phyloP scores from a whole-genome alignment of 1,140 invertebrate species.

The Stratiolaelaps scimitus region DNA sequence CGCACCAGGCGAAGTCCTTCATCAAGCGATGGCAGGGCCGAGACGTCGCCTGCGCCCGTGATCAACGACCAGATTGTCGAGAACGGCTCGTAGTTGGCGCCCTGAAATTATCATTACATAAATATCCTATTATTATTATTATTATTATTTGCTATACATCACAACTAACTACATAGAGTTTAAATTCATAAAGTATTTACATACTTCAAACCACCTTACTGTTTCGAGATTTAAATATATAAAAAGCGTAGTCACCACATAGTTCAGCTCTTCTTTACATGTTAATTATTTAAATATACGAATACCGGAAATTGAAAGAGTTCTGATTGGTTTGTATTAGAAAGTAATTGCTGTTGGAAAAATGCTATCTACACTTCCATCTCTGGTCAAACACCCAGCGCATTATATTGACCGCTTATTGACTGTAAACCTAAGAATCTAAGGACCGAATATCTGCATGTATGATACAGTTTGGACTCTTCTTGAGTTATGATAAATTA shows the following conservation, averaged over 20 bases:
- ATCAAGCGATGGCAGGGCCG: neutral
- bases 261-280: neutral
- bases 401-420: too few species aligned
- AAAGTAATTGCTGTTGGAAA: too few species aligned
- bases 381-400: too few species aligned
- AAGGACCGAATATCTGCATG: too few species aligned
- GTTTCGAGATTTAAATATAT: neutral
- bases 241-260: neutral
- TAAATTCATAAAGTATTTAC: neutral
- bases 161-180: neutral
- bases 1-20: slow-evolving; percentile 16
- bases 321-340: too few species aligned
- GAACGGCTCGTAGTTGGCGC: slow-evolving; percentile 18
- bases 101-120: neutral
- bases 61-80: slow-evolving; percentile 26
- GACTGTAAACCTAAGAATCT: too few species aligned
- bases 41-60: neutral
- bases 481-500: too few species aligned
- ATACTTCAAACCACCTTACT: neutral
- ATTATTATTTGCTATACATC: neutral
- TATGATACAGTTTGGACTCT: too few species aligned
- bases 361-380: too few species aligned
- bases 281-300: neutral
- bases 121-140: neutral
- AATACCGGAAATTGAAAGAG: too few species aligned